Percentiles rank a stretch among this genome's conserved stretches.
These are phyloP conservation scores for Andrena marginata DNA, from an alignment of 2,888 invertebrate genomes.

Conservation along the genomic window DNA sequence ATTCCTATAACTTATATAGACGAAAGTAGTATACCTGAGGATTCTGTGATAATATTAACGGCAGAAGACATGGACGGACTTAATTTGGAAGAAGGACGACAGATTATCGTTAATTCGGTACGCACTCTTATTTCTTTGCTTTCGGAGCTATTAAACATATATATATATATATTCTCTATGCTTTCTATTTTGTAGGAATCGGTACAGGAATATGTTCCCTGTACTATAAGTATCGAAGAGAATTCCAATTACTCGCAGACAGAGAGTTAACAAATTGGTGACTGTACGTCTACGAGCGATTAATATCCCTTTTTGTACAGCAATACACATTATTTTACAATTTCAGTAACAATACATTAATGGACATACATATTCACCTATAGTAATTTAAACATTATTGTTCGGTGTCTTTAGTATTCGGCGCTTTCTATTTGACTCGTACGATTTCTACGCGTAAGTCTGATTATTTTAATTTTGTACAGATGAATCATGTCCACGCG, in stretches of 20 bases:
- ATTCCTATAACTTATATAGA: constrained; percentile 84
- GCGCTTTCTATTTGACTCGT: neutral
- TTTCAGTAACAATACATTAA: neutral
- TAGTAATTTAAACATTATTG: neutral
- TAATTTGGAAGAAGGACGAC: constrained; percentile 79
- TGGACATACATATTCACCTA: constrained; percentile 10
- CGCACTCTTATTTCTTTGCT: constrained; percentile 52
- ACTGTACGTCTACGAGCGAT: constrained; percentile 15
- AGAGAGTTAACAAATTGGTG: constrained; percentile 72
- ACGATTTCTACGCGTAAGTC: constrained; percentile 16
- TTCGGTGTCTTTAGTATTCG: constrained; percentile 6
- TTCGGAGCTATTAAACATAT: neutral
- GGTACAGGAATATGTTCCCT: constrained; percentile 78
- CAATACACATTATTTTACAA: constrained; percentile 23
- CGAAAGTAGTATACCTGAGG: constrained; percentile 80
- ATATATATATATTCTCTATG: neutral
- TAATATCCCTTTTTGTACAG: constrained; percentile 50
- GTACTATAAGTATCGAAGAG: constrained; percentile 77
- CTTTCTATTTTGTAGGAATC: constrained; percentile 68
- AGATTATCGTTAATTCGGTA: constrained; percentile 81
- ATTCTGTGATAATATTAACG: constrained; percentile 84
- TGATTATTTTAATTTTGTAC: constrained; percentile 23
- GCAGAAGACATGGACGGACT: constrained; percentile 80
- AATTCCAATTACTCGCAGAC: constrained; percentile 72
- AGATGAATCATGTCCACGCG: neutral